A percentile compares a stretch with the other conserved stretches of the same genome.
Evolutionary conservation across 2,797 vertebrate genomes (phyloP).

Genomic region (Danio jaintianensis): DNA sequence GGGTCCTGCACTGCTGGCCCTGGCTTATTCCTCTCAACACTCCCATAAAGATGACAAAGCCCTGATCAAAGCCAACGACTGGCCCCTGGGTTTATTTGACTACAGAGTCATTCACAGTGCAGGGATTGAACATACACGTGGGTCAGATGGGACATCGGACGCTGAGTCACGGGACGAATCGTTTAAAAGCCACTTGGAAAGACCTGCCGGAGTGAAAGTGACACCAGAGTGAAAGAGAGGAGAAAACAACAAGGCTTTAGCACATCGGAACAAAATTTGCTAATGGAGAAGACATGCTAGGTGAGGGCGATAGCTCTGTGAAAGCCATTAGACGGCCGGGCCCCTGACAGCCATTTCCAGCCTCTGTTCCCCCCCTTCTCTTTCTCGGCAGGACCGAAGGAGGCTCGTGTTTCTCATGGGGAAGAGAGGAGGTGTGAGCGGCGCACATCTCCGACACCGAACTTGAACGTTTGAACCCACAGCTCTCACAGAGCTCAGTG

Average conservation of each 20-base stretch:
- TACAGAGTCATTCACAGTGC: conserved; percentile 57
- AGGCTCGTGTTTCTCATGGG: conserved; percentile 81
- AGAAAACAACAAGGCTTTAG: conserved; percentile 58
- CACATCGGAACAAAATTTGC: conserved; percentile 55
- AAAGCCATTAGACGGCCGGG: conserved; percentile 85
- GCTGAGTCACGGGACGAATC: conserved; percentile 57
- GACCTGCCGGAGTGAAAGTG: conserved; percentile 46
- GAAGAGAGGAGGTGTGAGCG: conserved; percentile 77
- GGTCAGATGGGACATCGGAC: conserved; percentile 44
- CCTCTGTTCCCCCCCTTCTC: conserved; percentile 37
- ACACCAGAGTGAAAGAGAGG: conserved; percentile 48
- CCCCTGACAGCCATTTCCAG: conserved; percentile 77
- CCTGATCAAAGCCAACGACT: conserved; percentile 76
- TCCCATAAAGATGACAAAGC: conserved; percentile 83
- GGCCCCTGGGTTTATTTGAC: conserved; percentile 63
- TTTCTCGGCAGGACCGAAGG: conserved; percentile 60
- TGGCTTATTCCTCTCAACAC: conserved; percentile 83
- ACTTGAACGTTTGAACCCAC: conserved; percentile 79
- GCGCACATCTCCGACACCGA: conserved; percentile 76
- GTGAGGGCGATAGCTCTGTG: conserved; percentile 80
- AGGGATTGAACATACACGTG: conserved; percentile 38
- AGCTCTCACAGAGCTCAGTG: conserved; percentile 62
- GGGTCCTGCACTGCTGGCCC: conserved; percentile 65
- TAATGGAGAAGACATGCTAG: conserved; percentile 80
- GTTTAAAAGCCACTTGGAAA: conserved; percentile 59